Base-by-base conservation (phyloP, 2,888 invertebrate genomes). In the Chorisops tibialis region DNA sequence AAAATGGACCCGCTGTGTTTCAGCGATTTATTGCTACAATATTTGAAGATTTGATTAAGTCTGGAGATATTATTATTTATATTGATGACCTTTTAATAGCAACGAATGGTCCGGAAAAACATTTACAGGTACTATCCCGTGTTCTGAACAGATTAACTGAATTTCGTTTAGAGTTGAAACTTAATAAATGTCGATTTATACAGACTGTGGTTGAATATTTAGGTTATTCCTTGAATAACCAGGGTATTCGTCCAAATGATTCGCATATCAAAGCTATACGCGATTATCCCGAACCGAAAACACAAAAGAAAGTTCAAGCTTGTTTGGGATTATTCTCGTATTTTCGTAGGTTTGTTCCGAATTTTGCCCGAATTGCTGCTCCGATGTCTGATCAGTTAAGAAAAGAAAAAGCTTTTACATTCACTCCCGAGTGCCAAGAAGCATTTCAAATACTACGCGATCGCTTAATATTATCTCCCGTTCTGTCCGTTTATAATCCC, bases 401-500 rank as follows among this genome's bases (percentile, higher is more conserved):
- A 43, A 67, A 67, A 35, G 21, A 59, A 16, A 22, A 37, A 0
- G 38, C 47, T 3, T 65, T 60, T 52, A 12, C 51, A n/a, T 63
- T 67, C 48, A 39, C 43, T 14, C 37, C 30, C 5, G 50, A 61
- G n/a, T 47, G 61, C 30, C 9, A 43, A 4, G 19, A 22, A n/a
- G 52, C 61, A 7, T 63, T 64, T 59, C 47, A 66, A 11, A 12
- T 18, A 2, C 45, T 65, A 9, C 65, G 66, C 38, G 1, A 48
- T 5, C 59, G 50, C 39, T 39, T 69, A 30, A 16, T 56, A 11
- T 21, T 58, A 9, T 9, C 65, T 35, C 70, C 69, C 24, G 65
- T 73, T 19, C 63, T 75, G 19, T 64, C 69, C 5, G 61, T 75
- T 4, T 75, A 63, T 63, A 60, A 62, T 12, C 70, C 71, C 2